Base-by-base conservation (phyloP, 1,140 invertebrate genomes). In the Trypoxylus dichotomus region DNA sequence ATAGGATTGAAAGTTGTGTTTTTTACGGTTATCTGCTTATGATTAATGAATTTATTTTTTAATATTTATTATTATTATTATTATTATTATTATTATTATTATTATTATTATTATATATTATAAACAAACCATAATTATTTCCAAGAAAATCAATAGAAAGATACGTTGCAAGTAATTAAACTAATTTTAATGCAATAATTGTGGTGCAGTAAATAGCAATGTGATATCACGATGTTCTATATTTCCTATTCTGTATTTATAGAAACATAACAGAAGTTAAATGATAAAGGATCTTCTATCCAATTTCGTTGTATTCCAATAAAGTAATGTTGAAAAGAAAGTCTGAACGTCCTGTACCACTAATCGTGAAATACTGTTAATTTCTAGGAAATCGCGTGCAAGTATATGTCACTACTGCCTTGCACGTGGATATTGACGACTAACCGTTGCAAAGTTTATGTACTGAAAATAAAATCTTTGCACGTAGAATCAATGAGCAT, bases 301-400 rank as follows among this genome's bases (percentile, higher is more conserved):
- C 47, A 54, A 54, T 54, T 54, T 54, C 19, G 47, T 54, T n/a
- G 13, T 37, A 8, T 37, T 37, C 32, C 32, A 37, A 37, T 54
- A 54, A n/a, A 1, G 19, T 7, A 54, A 19, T 54, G 2, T n/a
- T 5, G 19, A 3, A 15, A 54, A 54, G 15, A 54, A 54, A 54
- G 47, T 19, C 15, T 19, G 7, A 19, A 47, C 15, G 47, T 19
- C 19, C 19, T 15, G 6, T 68, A 68, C 15, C 27, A 68, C 15
- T 68, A 25, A 68, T 13, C 21, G 27, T 68, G 15, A 68, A 68
- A 27, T 24, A 68, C 24, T 68, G 60, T 68, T 68, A 68, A 68
- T 7, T 68, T 68, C 60, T 68, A 6, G 24, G 60, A 68, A 68
- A 68, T 68, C 15, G 47, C 21, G 47, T 58, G 10, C 32, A 37